Percentiles rank a stretch among this genome's conserved stretches.
These are phyloP conservation scores for Portunus trituberculatus DNA, from an alignment of 1,140 invertebrate genomes.

Conservation along the genomic window DNA sequence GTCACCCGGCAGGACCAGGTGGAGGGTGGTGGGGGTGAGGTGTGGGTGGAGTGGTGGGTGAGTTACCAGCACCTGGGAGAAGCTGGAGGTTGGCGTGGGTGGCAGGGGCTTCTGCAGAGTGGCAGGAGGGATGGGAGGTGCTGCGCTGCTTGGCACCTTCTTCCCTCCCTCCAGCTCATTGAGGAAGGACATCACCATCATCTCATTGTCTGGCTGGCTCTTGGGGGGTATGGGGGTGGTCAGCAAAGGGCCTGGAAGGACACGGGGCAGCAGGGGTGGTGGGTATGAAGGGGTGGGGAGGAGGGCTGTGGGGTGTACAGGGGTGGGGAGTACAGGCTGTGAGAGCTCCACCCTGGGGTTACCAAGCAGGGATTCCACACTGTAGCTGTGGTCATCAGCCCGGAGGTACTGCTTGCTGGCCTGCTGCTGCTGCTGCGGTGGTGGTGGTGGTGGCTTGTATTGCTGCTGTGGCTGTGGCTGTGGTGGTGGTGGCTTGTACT, in stretches of 20 bases:
- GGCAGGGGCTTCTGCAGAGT: background rate
- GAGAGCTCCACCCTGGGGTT: background rate
- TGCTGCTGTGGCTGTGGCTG: background rate
- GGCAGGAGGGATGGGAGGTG: background rate
- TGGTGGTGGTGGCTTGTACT: background rate
- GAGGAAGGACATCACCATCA: background rate
- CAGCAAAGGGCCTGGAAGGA: background rate
- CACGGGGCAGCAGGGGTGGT: background rate
- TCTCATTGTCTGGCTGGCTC: background rate
- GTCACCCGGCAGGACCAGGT: background rate
- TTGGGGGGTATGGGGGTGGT: background rate
- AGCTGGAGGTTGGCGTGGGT: background rate
- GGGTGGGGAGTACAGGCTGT: background rate
- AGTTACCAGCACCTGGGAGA: background rate
- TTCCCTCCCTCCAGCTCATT: background rate
- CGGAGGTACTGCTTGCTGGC: background rate
- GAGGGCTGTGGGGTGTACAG: background rate
- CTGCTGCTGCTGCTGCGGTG: too few relatives aligned
- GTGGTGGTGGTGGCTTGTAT: too few relatives aligned
- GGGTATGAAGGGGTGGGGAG: background rate
- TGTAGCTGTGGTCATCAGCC: background rate
- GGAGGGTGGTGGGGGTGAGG: background rate
- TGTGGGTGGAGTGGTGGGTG: background rate
- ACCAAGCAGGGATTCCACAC: background rate
- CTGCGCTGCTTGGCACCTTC: background rate